phyloP scores from a whole-genome alignment of 2,888 invertebrate species.

The Nysson spinosus region DNA sequence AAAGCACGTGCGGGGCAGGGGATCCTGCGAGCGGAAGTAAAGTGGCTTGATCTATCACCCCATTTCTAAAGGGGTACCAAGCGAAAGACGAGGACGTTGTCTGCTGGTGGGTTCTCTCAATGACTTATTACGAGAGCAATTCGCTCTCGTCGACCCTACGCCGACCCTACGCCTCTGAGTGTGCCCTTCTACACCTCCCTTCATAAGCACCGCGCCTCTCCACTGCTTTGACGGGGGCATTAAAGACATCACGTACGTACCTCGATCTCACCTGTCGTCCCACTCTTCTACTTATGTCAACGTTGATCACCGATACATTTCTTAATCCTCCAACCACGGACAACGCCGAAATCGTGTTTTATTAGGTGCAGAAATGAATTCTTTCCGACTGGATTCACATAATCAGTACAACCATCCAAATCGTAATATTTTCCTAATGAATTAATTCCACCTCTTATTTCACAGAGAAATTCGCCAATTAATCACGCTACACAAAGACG shows the following conservation, averaged over 20 bases:
- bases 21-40: constrained; percentile 58
- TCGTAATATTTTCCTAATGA: too few species aligned
- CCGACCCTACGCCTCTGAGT: constrained; percentile 10
- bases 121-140: constrained; percentile 65
- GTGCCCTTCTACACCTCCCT: constrained; percentile 24
- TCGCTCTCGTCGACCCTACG: constrained; percentile 52
- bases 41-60: constrained; percentile 64
- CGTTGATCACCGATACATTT: not conserved
- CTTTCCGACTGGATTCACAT: too few species aligned
- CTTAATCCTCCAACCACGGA: too few species aligned
- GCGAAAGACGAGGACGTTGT: constrained; percentile 48
- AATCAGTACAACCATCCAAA: too few species aligned
- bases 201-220: constrained; percentile 21
- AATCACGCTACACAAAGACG: too few species aligned
- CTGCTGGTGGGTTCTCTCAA: constrained; percentile 53
- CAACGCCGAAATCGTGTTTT: too few species aligned
- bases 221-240: constrained; percentile 35
- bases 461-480: too few species aligned
- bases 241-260: constrained; percentile 41
- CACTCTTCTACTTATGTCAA: too few species aligned
- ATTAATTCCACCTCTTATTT: too few species aligned
- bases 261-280: not conserved
- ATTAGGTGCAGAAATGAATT: too few species aligned
- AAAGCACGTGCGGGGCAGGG: constrained; percentile 49
- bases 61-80: constrained; percentile 45